A percentile compares a stretch with the other conserved stretches of the same genome.
phyloP scores from a whole-genome alignment of 2,797 vertebrate genomes.

The Sus cebifrons region DNA sequence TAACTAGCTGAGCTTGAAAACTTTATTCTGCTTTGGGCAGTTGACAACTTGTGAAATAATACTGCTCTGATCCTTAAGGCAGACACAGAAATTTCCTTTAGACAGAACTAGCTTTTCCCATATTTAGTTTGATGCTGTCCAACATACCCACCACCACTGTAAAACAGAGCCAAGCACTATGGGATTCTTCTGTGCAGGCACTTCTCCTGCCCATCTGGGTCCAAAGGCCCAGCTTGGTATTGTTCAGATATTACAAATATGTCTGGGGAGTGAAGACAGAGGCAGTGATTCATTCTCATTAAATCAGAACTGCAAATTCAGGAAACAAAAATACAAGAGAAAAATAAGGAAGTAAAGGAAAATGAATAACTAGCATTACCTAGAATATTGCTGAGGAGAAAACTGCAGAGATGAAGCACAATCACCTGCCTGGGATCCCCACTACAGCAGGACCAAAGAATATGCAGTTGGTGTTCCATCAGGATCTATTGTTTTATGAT shows the following conservation, averaged over 20 bases:
- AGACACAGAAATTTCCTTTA: constrained; percentile 24
- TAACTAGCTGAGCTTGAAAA: neutral
- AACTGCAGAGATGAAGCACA: neutral
- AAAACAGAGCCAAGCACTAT: neutral
- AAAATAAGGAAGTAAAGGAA: constrained; percentile 33
- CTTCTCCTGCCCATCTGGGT: neutral
- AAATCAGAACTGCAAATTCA: constrained; percentile 2
- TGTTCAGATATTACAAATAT: constrained; percentile 21
- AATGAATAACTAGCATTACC: neutral
- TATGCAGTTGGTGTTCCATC: rapidly evolving
- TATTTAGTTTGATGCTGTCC: neutral
- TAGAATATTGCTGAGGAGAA: constrained; percentile 1
- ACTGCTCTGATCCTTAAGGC: neutral
- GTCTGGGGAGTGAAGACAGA: constrained; percentile 17
- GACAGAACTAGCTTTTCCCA: neutral
- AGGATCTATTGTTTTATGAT: neutral
- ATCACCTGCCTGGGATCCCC: neutral
- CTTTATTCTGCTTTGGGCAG: neutral
- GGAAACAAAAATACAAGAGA: neutral
- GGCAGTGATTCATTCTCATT: neutral
- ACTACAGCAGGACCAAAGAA: neutral
- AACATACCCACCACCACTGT: neutral
- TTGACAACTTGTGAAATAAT: neutral
- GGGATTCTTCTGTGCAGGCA: neutral
- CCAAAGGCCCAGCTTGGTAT: neutral